These are phyloP conservation scores for Oxycera nigricornis DNA, from an alignment of 2,888 invertebrate genomes.

Conservation along the genomic window DNA sequence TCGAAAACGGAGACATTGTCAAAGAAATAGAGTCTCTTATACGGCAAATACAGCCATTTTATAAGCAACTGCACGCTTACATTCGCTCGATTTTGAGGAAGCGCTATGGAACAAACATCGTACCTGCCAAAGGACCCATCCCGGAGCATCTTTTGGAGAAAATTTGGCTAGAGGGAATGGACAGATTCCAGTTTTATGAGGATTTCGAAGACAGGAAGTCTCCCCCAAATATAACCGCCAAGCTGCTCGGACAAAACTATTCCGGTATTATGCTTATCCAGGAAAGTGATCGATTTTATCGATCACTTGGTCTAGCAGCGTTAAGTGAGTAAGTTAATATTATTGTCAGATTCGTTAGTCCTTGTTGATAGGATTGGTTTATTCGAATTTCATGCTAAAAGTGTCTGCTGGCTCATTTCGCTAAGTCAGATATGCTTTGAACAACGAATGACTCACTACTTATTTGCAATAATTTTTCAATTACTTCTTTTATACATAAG, in stretches of 20 bases:
- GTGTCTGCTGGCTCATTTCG: no score
- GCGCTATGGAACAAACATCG: constrained; percentile 73
- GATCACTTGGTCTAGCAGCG: constrained; percentile 54
- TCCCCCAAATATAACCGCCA: neutral
- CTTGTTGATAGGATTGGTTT: no score
- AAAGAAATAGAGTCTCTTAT: constrained; percentile 73
- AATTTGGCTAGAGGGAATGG: constrained; percentile 48
- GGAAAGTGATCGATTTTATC: constrained; percentile 54
- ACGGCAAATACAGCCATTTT: constrained; percentile 79
- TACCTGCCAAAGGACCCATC: constrained; percentile 72
- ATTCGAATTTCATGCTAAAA: no score
- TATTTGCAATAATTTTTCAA: no score
- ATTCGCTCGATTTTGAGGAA: constrained; percentile 73
- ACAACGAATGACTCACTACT: no score
- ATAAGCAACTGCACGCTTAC: constrained; percentile 83
- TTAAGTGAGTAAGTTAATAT: constrained; percentile 49
- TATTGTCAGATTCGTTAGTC: neutral
- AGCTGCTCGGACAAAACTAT: neutral
- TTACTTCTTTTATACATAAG: no score
- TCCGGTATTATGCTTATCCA: neutral
- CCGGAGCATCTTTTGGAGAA: constrained; percentile 77
- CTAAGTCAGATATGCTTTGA: no score
- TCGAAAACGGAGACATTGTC: constrained; percentile 77
- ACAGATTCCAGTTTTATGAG: constrained; percentile 15
- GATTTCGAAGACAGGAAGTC: constrained; percentile 6